Evolutionary conservation across 2,888 invertebrate species (phyloP), one percentile per base, ranked within the genome.

Genomic region (Tenthredo livida): DNA sequence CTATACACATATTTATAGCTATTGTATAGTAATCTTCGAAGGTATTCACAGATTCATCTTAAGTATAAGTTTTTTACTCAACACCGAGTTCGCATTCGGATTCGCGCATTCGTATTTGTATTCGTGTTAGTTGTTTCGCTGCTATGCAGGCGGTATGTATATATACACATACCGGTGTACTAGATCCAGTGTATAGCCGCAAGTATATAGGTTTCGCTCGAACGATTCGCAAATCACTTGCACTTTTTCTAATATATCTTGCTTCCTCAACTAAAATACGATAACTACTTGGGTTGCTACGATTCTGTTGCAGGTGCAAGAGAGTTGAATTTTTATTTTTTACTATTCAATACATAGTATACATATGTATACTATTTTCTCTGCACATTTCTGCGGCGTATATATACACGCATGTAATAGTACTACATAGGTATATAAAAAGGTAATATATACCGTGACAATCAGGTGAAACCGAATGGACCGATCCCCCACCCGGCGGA

Each of bases 151-250:
- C 54, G n/a, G n/a, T 54, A 54, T n/a, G 1, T 54, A 54, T 54
- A 54, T 47, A 29, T 29, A 29, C 2, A 29, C 29, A 17, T 7
- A 54, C 54, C n/a, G 4, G 54, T n/a, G n/a, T n/a, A n/a, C 17
- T 54, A n/a, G 17, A 54, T 54, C n/a, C n/a, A n/a, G n/a, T 54
- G 6, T 54, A 54, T n/a, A 47, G 15, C 7, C 58, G 33, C 2
- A 25, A 7, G 61, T 21, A 7, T 54, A 54, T 61, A 21, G 61
- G 61, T 61, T 61, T 61, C 61, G 61, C 61, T 61, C 25, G 25
- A 25, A 25, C 61, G 61, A 61, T 61, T 61, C 61, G 61, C 61
- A 61, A 61, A 61, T 61, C 61, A 61, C 61, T 61, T 61, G 61
- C 61, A 25, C 61, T 61, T 61, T 61, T 61, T 61, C 54, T 54